phyloP scores from a whole-genome alignment of 2,797 vertebrate genomes.

The Helostoma temminkii region DNA sequence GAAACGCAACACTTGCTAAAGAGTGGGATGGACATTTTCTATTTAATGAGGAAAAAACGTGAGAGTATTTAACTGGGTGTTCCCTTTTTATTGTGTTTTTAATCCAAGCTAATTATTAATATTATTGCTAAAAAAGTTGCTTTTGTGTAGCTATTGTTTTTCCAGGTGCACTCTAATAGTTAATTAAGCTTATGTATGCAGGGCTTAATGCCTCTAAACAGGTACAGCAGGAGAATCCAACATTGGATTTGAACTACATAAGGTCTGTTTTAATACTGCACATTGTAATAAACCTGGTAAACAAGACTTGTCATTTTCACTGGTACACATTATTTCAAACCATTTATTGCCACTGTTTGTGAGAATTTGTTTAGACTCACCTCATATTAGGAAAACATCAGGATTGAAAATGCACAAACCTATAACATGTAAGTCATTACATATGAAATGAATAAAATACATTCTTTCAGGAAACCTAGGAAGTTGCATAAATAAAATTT shows the following conservation, averaged over 20 bases:
- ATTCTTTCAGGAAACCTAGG: neutral
- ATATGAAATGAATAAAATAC: neutral
- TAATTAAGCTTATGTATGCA: conserved; percentile 67
- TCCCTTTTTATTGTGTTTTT: conserved; percentile 80
- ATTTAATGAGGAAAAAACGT: conserved; percentile 83
- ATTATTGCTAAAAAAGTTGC: conserved; percentile 58
- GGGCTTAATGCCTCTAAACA: conserved; percentile 56
- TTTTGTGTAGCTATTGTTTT: conserved; percentile 59
- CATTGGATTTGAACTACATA: conserved; percentile 44
- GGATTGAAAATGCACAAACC: conserved; percentile 18
- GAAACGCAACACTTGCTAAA: conserved; percentile 62
- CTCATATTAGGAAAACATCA: conserved; percentile 17
- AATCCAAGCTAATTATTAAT: conserved; percentile 79
- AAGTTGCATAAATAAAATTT: neutral
- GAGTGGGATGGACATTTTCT: conserved; percentile 80
- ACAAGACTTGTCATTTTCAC: conserved; percentile 16
- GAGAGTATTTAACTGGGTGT: conserved; percentile 85
- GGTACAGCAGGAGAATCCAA: conserved; percentile 51
- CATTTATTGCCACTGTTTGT: neutral
- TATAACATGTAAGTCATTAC: conserved; percentile 22
- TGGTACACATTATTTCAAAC: neutral
- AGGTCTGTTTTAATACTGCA: conserved; percentile 57
- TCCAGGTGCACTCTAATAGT: conserved; percentile 63
- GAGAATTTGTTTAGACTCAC: conserved; percentile 33
- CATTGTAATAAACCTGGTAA: conserved; percentile 76